These are phyloP conservation scores for Channa striata DNA, from an alignment of 2,797 vertebrate species.

Conservation along the genomic window DNA sequence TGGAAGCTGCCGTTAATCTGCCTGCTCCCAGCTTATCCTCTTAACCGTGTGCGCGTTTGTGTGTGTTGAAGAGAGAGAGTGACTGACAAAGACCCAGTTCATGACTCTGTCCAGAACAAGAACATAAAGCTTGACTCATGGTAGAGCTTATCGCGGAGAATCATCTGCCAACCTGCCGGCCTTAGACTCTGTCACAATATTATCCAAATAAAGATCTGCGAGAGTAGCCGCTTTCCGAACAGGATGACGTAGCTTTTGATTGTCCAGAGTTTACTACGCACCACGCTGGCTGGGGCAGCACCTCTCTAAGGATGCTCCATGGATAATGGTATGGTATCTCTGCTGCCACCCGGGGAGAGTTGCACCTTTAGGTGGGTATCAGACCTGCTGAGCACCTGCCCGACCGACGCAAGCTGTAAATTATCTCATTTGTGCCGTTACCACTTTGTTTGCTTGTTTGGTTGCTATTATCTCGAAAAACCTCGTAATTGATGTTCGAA, in stretches of 20 bases:
- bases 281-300: constrained; percentile 48
- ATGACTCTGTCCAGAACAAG: constrained; percentile 46
- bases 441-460: neutral
- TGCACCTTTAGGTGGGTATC: constrained; percentile 88
- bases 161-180: constrained; percentile 13
- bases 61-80: constrained; percentile 48
- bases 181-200: neutral
- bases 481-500: neutral
- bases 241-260: constrained; percentile 28
- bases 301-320: constrained; percentile 79
- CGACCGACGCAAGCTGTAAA: neutral
- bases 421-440: neutral
- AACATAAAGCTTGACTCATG: constrained; percentile 53
- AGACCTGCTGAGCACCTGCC: neutral
- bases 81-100: constrained; percentile 52
- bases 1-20: constrained; percentile 84
- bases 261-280: constrained; percentile 53
- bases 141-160: constrained; percentile 26
- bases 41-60: constrained; percentile 78
- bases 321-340: constrained; percentile 92
- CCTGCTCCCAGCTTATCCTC: constrained; percentile 88
- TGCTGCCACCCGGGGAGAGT: constrained; percentile 91
- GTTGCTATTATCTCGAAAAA: neutral
- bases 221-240: neutral
- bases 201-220: constrained; percentile 2